Conservation (phyloP, 2,113 vertebrate species). For the Pygoscelis antarcticus region DNA sequence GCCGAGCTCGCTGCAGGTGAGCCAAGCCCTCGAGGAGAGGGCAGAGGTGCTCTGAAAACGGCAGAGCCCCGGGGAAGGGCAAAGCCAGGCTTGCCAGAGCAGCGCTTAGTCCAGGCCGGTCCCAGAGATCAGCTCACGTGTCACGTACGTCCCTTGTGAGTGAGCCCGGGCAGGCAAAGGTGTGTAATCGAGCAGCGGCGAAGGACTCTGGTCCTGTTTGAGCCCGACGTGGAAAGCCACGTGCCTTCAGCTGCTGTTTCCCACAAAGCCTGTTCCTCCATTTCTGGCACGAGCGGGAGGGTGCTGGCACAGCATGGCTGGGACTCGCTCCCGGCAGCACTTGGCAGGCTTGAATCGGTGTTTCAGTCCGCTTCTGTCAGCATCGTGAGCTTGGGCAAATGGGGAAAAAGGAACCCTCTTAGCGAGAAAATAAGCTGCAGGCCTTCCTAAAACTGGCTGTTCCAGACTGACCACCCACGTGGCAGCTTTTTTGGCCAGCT, state of each 20-base stretch:
- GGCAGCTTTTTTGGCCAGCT: neutral
- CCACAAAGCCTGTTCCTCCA: accelerated
- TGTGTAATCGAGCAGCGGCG: accelerated
- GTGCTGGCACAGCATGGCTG: accelerated
- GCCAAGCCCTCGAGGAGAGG: neutral
- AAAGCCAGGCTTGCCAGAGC: neutral
- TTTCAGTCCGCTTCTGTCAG: neutral
- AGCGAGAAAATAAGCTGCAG: neutral
- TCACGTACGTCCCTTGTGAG: accelerated
- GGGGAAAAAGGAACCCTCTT: neutral
- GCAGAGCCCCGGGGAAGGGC: neutral
- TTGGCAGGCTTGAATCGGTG: neutral
- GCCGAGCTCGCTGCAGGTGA: neutral
- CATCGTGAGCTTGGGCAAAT: neutral
- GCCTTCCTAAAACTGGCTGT: neutral
- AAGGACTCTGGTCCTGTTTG: neutral
- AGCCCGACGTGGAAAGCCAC: neutral
- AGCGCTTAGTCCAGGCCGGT: accelerated
- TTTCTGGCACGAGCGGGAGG: neutral
- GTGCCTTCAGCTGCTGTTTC: accelerated
- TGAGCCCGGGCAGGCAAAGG: accelerated
- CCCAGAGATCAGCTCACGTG: accelerated
- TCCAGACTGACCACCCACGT: neutral
- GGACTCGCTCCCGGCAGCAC: neutral
- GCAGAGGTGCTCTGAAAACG: accelerated